A percentile compares a stretch with the other conserved stretches of the same genome.
Conservation (phyloP, 1,140 invertebrate species). For the Drosophila guanche region DNA sequence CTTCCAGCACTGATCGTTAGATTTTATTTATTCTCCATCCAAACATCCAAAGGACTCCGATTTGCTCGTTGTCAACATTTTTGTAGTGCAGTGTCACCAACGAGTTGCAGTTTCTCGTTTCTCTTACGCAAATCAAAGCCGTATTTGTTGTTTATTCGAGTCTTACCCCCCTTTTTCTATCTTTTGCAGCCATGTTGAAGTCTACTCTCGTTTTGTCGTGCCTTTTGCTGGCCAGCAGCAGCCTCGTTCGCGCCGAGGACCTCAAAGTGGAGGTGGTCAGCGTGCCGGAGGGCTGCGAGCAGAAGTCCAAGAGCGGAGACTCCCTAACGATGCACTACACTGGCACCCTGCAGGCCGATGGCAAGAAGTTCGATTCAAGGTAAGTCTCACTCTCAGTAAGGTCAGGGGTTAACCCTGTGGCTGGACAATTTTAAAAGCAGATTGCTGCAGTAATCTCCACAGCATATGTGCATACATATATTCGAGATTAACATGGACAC, state of each 20-base stretch:
- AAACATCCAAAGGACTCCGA: too few species aligned
- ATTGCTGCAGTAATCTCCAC: constrained; percentile 14
- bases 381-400: constrained; percentile 84
- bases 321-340: constrained; percentile 97
- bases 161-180: background rate
- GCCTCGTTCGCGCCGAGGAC: constrained; percentile 83
- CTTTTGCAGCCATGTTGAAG: constrained; percentile 74
- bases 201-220: constrained; percentile 76
- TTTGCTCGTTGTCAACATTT: too few species aligned
- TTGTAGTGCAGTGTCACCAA: constrained; percentile 3
- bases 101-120: constrained; percentile 2
- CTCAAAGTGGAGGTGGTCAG: constrained; percentile 92
- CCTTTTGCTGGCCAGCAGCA: constrained; percentile 82
- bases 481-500: constrained; percentile 33
- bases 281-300: constrained; percentile 91
- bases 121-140: constrained; percentile 9
- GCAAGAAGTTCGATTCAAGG: constrained; percentile 97
- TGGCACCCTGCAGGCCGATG: constrained; percentile 91
- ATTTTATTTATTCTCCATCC: too few species aligned
- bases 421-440: constrained; percentile 14
- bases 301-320: constrained; percentile 93
- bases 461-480: constrained; percentile 8
- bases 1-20: too few species aligned
- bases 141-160: constrained; percentile 21
- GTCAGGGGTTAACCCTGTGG: constrained; percentile 2